Conservation (phyloP, 1,140 invertebrate genomes). For the Aphaenogaster rudis region DNA sequence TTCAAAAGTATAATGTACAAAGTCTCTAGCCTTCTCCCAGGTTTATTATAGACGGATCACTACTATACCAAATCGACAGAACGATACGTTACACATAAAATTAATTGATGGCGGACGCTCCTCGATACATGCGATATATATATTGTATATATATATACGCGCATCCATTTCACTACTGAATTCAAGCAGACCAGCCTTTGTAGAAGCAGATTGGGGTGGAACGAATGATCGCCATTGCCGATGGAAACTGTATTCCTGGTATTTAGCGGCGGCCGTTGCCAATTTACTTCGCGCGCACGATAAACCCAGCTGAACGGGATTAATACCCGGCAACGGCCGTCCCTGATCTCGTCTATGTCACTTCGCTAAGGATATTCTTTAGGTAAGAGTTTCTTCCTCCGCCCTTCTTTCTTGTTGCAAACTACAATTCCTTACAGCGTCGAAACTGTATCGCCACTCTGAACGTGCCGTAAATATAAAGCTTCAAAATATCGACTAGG, state of each 20-base stretch:
- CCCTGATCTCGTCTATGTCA: conserved; percentile 41
- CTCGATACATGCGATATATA: conserved; percentile 1
- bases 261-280: conserved; percentile 78
- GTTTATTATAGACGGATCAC: conserved; percentile 17
- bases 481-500: background rate
- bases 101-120: conserved; percentile 18
- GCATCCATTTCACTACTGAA: conserved; percentile 28
- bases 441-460: background rate
- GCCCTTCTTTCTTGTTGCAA: background rate
- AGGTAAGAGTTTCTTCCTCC: background rate
- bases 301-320: conserved; percentile 83
- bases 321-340: conserved; percentile 75
- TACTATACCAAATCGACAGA: conserved; percentile 2
- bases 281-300: conserved; percentile 81
- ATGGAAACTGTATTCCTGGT: conserved; percentile 79
- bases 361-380: conserved; percentile 40
- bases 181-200: conserved; percentile 43
- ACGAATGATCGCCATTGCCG: conserved; percentile 60
- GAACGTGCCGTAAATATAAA: conserved; percentile 25
- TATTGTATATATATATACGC: background rate
- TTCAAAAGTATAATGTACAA: background rate
- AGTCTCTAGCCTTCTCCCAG: background rate
- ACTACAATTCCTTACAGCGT: background rate
- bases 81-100: conserved; percentile 37
- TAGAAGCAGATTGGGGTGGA: conserved; percentile 43